phyloP scores from a whole-genome alignment of 2,888 invertebrate species.

The Clunio marinus region DNA sequence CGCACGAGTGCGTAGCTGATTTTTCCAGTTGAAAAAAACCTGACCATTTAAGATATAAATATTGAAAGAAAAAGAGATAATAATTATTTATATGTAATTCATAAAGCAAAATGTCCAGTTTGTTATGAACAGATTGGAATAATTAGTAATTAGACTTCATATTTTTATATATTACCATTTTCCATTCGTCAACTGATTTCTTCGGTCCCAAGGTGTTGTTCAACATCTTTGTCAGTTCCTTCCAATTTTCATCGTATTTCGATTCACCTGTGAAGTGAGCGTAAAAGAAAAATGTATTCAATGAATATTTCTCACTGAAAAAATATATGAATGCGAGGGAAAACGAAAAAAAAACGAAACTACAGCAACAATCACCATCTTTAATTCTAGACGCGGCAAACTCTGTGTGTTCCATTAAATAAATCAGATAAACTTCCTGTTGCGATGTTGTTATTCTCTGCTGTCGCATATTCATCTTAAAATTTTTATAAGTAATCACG shows the following conservation, averaged over 20 bases:
- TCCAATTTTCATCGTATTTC: slow-evolving; percentile 37
- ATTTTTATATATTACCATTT: slow-evolving; percentile 14
- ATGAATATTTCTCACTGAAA: neutral
- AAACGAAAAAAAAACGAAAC: neutral
- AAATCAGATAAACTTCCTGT: slow-evolving; percentile 32
- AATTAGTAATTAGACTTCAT: no score
- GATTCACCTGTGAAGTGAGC: slow-evolving; percentile 1
- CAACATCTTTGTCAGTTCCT: slow-evolving; percentile 14
- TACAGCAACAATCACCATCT: slow-evolving; percentile 21
- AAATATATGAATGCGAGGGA: neutral
- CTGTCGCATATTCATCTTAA: slow-evolving; percentile 33
- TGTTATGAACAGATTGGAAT: neutral
- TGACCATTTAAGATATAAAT: no score
- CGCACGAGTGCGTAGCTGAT: slow-evolving; percentile 24
- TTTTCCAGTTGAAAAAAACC: slow-evolving; percentile 36
- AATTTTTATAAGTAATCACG: neutral
- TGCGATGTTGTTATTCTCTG: slow-evolving; percentile 31
- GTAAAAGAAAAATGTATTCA: neutral
- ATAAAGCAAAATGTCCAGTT: neutral
- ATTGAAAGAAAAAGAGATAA: no score
- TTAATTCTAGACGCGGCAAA: slow-evolving; percentile 33
- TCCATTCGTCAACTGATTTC: slow-evolving; percentile 29
- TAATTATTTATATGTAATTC: neutral
- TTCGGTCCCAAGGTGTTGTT: slow-evolving; percentile 32
- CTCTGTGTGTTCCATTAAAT: slow-evolving; percentile 31